Conservation (phyloP, 1,140 invertebrate genomes). For the Drosophila nigromelanica region DNA sequence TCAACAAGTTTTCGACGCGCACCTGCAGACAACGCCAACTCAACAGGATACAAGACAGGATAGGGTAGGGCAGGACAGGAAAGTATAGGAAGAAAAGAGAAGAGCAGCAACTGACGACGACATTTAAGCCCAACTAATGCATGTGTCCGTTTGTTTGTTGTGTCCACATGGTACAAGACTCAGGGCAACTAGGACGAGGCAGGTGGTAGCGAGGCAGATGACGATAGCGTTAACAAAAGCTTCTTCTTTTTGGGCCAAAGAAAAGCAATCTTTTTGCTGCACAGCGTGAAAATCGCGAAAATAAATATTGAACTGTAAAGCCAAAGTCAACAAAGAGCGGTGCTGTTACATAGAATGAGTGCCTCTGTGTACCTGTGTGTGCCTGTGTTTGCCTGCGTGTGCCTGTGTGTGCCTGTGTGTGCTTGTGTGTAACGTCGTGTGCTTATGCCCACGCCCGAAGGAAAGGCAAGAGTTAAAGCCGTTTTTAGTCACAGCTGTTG, state of each 20-base stretch:
- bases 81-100: slow-evolving; percentile 4
- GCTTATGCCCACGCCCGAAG: slow-evolving; percentile 8
- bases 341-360: slow-evolving; percentile 2
- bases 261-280: slow-evolving; percentile 65
- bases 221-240: slow-evolving; percentile 39
- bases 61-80: neutral
- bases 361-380: slow-evolving; percentile 5
- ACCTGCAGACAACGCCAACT: slow-evolving; percentile 61
- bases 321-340: slow-evolving; percentile 75
- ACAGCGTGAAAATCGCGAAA: slow-evolving; percentile 81
- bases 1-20: slow-evolving; percentile 74
- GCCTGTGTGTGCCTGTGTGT: neutral
- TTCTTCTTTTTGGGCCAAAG: slow-evolving; percentile 29
- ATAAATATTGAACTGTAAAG: slow-evolving; percentile 83
- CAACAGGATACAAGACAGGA: slow-evolving; percentile 9
- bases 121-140: slow-evolving; percentile 79
- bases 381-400: slow-evolving; percentile 16
- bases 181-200: slow-evolving; percentile 7
- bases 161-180: slow-evolving; percentile 63
- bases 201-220: neutral
- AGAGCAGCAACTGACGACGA: slow-evolving; percentile 40
- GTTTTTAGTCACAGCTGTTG: slow-evolving; percentile 61
- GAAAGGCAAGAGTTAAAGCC: slow-evolving; percentile 28
- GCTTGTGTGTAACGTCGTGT: slow-evolving; percentile 4
- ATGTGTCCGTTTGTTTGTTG: slow-evolving; percentile 75